These are phyloP conservation scores for Campoplex nolae DNA, from an alignment of 2,888 invertebrate species.

Conservation along the genomic window DNA sequence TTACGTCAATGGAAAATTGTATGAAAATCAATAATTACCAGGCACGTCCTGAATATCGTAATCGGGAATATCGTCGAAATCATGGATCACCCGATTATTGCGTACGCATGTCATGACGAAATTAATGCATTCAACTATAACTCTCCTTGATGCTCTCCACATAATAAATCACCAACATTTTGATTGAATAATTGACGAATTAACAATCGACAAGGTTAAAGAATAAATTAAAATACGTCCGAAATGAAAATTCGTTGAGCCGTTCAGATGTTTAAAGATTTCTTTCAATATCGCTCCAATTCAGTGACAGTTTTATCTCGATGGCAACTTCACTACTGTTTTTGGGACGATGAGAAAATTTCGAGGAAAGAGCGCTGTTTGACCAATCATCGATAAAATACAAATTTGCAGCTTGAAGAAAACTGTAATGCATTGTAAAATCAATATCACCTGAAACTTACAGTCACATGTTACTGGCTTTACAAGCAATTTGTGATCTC, in stretches of 20 bases:
- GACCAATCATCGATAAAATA: not conserved
- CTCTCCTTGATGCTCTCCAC: constrained; percentile 74
- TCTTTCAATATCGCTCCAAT: not conserved
- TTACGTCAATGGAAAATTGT: not conserved
- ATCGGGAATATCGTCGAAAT: constrained; percentile 74
- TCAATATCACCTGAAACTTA: not conserved
- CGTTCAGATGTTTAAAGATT: not conserved
- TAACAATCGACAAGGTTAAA: constrained; percentile 47
- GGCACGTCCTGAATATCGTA: constrained; percentile 75
- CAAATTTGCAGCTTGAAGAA: not conserved
- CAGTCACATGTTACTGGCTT: not conserved
- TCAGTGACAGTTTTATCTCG: not conserved
- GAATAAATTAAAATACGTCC: not conserved
- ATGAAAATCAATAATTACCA: constrained; percentile 67
- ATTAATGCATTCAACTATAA: constrained; percentile 73
- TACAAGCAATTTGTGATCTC: not conserved
- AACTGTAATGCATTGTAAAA: not conserved
- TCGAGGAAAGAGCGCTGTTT: not conserved
- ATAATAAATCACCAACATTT: constrained; percentile 74
- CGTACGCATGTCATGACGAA: constrained; percentile 73
- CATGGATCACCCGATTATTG: constrained; percentile 70
- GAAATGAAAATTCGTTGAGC: not conserved
- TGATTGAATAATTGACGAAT: constrained; percentile 62
- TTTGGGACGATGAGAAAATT: not conserved
- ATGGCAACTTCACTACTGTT: not conserved